Evolutionary conservation across 2,888 invertebrate genomes (phyloP).

Genomic region (Lysandra bellargus): DNA sequence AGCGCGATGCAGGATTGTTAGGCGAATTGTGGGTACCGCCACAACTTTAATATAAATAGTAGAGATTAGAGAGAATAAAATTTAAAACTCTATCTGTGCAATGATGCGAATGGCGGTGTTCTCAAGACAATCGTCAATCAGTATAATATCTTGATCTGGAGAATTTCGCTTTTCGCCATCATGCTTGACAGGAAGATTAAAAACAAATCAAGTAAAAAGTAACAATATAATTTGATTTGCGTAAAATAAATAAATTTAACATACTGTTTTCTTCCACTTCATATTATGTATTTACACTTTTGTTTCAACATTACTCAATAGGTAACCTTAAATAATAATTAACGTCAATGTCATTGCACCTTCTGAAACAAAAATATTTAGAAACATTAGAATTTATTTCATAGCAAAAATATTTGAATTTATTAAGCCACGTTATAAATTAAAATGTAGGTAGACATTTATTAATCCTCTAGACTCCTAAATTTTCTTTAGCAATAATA

Average conservation of each 20-base stretch:
- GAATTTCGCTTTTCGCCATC: background rate
- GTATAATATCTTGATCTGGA: no score
- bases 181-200: background rate
- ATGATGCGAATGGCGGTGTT: no score
- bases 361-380: slow-evolving; percentile 61
- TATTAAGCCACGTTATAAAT: background rate
- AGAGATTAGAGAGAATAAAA: no score
- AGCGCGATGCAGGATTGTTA: no score
- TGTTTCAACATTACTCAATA: background rate
- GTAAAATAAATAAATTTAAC: background rate
- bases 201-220: slow-evolving; percentile 16
- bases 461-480: no score
- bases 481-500: no score
- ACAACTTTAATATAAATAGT: no score
- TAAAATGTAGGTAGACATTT: no score
- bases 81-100: no score
- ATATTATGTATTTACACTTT: slow-evolving; percentile 6
- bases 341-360: slow-evolving; percentile 60
- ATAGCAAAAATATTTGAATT: slow-evolving; percentile 12
- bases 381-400: background rate
- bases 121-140: no score
- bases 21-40: no score
- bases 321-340: background rate
- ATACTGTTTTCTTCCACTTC: background rate
- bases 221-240: slow-evolving; percentile 7